Conservation (phyloP, 2,888 invertebrate species). For the Apotomis capreana region DNA sequence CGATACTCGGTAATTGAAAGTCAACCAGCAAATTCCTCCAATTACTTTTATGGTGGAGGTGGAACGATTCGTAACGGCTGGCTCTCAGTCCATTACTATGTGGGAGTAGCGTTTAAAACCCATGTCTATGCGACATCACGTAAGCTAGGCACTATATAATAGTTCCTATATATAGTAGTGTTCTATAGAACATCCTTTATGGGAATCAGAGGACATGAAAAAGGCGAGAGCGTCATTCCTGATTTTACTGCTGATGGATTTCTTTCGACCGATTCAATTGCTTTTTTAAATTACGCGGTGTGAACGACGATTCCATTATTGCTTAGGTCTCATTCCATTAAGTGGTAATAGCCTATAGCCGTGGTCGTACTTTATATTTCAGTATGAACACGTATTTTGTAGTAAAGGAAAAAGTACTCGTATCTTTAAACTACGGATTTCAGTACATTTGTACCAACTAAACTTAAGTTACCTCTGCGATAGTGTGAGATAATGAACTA, state of each 20-base stretch:
- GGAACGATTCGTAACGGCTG: conserved; percentile 31
- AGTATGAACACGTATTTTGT: too few relatives aligned
- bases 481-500: too few relatives aligned
- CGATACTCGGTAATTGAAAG: conserved; percentile 37
- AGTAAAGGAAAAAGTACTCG: too few relatives aligned
- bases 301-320: neutral
- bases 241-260: conserved; percentile 36
- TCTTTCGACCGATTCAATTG: conserved; percentile 22
- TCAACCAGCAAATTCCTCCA: conserved; percentile 39
- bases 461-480: too few relatives aligned
- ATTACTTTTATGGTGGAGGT: conserved; percentile 42
- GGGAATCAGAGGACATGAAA: neutral
- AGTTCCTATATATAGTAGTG: too few relatives aligned
- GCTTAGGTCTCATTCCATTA: neutral
- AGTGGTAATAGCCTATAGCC: neutral
- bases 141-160: conserved; percentile 1
- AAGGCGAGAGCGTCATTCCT: conserved; percentile 7
- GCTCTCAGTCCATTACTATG: conserved; percentile 44
- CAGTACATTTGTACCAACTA: too few relatives aligned
- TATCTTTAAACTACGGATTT: too few relatives aligned
- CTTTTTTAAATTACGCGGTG: neutral
- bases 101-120: conserved; percentile 28
- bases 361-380: too few relatives aligned
- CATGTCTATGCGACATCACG: conserved; percentile 26
- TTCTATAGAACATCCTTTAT: conserved; percentile 14